A percentile compares a stretch with the other conserved stretches of the same genome.
phyloP scores from a whole-genome alignment of 2,113 vertebrate species.

The Bettongia penicillata region DNA sequence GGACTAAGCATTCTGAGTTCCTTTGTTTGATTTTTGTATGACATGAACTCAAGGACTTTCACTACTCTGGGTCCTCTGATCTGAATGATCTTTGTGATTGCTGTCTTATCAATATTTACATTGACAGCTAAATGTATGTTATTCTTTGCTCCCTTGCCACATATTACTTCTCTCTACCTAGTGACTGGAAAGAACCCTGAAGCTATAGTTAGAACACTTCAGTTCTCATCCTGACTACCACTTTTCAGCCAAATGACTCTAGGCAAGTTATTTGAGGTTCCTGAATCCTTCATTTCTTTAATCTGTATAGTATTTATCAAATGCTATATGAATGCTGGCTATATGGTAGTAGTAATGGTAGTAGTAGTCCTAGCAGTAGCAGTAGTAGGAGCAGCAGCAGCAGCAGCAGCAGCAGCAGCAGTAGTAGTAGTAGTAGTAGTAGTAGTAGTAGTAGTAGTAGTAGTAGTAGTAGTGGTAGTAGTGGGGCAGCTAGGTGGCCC shows the following conservation, averaged over 20 bases:
- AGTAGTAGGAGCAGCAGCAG: too few relatives aligned
- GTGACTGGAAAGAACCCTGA: background rate
- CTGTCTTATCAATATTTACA: background rate
- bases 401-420: too few relatives aligned
- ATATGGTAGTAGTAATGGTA: too few relatives aligned
- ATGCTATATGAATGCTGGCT: too few relatives aligned
- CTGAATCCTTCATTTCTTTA: background rate
- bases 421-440: too few relatives aligned
- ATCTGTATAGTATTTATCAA: background rate
- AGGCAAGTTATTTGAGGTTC: background rate
- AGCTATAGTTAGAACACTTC: background rate
- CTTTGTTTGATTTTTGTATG: background rate
- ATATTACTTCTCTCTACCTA: background rate
- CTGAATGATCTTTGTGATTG: background rate
- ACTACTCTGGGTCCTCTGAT: background rate
- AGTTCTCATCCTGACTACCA: background rate
- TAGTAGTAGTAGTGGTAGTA: background rate
- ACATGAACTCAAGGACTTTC: background rate
- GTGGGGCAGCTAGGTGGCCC: too few relatives aligned
- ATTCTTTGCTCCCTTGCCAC: background rate
- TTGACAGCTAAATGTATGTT: background rate
- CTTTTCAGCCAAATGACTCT: background rate
- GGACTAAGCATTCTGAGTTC: background rate
- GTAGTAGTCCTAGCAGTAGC: too few relatives aligned
- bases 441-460: too few relatives aligned